Conservation (phyloP, 1,140 invertebrate species). For the Psilanteris sp. region DNA sequence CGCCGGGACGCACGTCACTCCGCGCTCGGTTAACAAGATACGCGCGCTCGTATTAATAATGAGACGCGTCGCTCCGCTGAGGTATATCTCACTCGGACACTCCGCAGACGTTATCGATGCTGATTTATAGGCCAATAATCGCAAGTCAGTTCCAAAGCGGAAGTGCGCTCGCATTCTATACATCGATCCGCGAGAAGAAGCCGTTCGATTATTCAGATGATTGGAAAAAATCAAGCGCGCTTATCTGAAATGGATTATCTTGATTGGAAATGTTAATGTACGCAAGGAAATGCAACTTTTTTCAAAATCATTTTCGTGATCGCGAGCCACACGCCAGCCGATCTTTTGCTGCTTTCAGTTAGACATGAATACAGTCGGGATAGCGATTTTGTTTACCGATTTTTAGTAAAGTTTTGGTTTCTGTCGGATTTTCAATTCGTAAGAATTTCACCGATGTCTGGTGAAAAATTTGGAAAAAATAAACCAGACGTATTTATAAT, state of each 20-base stretch:
- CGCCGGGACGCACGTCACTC: slow-evolving; percentile 46
- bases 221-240: background rate
- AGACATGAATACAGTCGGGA: too few species aligned
- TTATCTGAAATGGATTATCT: slow-evolving; percentile 31
- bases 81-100: slow-evolving; percentile 57
- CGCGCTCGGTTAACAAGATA: slow-evolving; percentile 61
- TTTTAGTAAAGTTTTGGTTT: too few species aligned
- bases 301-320: too few species aligned
- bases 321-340: too few species aligned
- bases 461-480: too few species aligned
- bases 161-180: slow-evolving; percentile 38
- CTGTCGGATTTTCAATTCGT: too few species aligned
- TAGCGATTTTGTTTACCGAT: too few species aligned
- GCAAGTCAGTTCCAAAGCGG: slow-evolving; percentile 62
- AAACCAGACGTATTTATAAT: too few species aligned
- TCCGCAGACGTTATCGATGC: slow-evolving; percentile 66
- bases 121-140: slow-evolving; percentile 73
- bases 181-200: slow-evolving; percentile 34
- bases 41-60: slow-evolving; percentile 65
- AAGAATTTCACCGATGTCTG: too few species aligned
- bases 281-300: too few species aligned
- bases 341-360: too few species aligned
- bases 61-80: slow-evolving; percentile 52
- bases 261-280: slow-evolving; percentile 6
- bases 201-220: slow-evolving; percentile 18